Base-by-base conservation (phyloP, 2,888 invertebrate genomes). In the Lepidochrysops patricia region DNA sequence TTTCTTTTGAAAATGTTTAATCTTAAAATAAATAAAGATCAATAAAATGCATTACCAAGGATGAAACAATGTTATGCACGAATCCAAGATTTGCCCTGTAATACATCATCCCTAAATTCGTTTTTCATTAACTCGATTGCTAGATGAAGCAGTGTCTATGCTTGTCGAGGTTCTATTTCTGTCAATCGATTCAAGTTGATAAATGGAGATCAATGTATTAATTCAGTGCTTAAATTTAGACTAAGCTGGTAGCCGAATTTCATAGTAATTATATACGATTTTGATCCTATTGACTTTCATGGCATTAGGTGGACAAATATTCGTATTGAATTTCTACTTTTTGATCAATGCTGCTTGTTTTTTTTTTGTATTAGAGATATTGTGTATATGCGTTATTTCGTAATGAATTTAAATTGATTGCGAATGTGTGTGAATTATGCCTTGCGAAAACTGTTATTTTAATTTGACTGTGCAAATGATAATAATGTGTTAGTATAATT, bases 171-270 rank as follows among this genome's bases (percentile, higher is more conserved):
- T 43, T 43, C 43, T 43, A 43, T 43, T 23, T 43, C 19, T 43
- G 43, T 43, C 43, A 43, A 43, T 43, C 43, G 43, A 43, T 43
- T 43, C 19, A 43, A 43, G 43, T 43, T 23, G 43, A 43, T 43
- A 43, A 19, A 43, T 43, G 19, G 19, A 43, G 43, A 23, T 43
- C 43, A 23, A 43, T 43, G 43, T 23, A 43, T 43, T 43, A 43
- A 43, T 23, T 43, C 19, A 43, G 43, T 43, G 43, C 23, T 43
- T 43, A 43, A 43, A 43, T 19, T 43, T 43, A 43, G 43, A 43
- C 23, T 43, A 43, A 43, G 19, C 43, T 23, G 43, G 3, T 43
- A 12, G 9, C 19, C 19, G 19, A 9, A 43, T 43, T 15, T 43
- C 7, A 19, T 19, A 12, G 23, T 23, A 43, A 43, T 9, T 4